phyloP scores from a whole-genome alignment of 30 jellyfish, hydroid and myxozoan species.

The Chrysaora quinquecirrha region DNA sequence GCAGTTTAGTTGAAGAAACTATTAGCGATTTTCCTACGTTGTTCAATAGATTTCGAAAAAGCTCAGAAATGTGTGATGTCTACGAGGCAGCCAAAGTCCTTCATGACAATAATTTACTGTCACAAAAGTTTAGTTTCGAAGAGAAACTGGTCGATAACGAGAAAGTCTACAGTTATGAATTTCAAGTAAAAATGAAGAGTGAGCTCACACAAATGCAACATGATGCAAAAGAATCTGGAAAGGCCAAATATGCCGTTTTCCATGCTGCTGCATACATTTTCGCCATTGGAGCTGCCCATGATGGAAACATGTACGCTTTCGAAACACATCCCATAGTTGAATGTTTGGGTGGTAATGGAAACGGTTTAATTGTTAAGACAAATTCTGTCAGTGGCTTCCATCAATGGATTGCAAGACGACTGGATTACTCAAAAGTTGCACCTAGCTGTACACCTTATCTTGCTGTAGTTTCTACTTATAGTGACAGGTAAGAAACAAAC shows the following conservation, averaged over 20 bases:
- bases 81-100: neutral
- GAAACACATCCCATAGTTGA: slow-evolving; percentile 12
- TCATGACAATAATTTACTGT: neutral
- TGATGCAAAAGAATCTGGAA: neutral
- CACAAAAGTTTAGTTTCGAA: neutral
- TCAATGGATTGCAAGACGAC: neutral
- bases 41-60: slow-evolving; percentile 24
- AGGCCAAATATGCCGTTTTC: neutral
- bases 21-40: slow-evolving; percentile 10
- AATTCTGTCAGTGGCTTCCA: neutral
- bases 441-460: neutral
- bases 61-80: neutral
- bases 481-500: too few relatives aligned
- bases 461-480: too few relatives aligned
- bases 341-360: neutral
- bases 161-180: neutral
- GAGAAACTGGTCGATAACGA: neutral
- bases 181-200: neutral
- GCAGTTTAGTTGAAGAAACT: neutral
- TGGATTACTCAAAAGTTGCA: neutral
- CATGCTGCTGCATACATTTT: neutral
- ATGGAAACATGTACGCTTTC: neutral
- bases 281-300: neutral
- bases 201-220: neutral
- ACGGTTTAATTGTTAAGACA: neutral